Evolutionary conservation across 2,797 vertebrate species (phyloP).

Genomic region (Ptychobarbus kaznakovi): DNA sequence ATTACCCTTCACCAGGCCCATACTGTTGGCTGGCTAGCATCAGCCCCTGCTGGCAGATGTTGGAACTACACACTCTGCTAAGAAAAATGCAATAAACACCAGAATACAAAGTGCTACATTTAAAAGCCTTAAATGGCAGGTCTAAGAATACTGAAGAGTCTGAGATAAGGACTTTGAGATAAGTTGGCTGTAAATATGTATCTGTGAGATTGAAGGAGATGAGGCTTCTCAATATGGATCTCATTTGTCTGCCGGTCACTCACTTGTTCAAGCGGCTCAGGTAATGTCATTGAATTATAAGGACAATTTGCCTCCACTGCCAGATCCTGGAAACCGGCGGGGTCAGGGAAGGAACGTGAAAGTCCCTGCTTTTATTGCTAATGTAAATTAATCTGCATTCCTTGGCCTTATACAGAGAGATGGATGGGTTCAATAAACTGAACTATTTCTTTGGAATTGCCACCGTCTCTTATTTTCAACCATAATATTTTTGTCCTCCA

Average conservation of each 20-base stretch:
- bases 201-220: slow-evolving; percentile 1
- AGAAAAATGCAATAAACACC: neutral
- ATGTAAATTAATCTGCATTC: slow-evolving; percentile 52
- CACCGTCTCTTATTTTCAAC: slow-evolving; percentile 22
- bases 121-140: neutral
- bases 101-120: neutral
- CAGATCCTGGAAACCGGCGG: slow-evolving; percentile 20
- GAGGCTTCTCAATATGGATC: neutral
- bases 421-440: slow-evolving; percentile 38
- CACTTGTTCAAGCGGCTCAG: slow-evolving; percentile 27
- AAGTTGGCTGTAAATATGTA: slow-evolving; percentile 17
- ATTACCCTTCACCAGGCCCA: neutral
- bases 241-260: slow-evolving; percentile 40
- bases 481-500: slow-evolving; percentile 27
- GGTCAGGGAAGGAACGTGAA: slow-evolving; percentile 38
- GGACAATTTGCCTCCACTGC: slow-evolving; percentile 49
- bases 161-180: neutral
- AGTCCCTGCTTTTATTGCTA: slow-evolving; percentile 53
- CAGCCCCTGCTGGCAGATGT: neutral
- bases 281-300: slow-evolving; percentile 53
- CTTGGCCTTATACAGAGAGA: slow-evolving; percentile 17
- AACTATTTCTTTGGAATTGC: slow-evolving; percentile 31
- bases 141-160: neutral
- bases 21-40: neutral
- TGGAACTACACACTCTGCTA: neutral